phyloP scores from a whole-genome alignment of 2,113 vertebrate species.

The Halichoerus grypus region DNA sequence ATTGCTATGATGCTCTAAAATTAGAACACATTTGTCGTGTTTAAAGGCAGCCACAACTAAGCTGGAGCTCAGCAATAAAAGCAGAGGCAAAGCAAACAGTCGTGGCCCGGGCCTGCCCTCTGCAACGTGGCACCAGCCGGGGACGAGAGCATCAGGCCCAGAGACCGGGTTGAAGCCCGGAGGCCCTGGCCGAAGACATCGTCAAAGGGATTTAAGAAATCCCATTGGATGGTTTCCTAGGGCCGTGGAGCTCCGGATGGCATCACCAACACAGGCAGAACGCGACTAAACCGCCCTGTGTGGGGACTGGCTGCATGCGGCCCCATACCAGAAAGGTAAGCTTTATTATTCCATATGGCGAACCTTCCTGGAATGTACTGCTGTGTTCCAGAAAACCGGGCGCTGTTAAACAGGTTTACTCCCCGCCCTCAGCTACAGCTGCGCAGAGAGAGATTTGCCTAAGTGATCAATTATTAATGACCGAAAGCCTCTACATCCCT shows the following conservation, averaged over 20 bases:
- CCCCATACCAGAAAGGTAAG: background rate
- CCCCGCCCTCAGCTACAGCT: background rate
- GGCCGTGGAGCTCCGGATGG: accelerated
- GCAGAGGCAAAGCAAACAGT: constrained; percentile 78
- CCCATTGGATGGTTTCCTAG: constrained; percentile 49
- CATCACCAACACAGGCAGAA: background rate
- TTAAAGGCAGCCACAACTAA: constrained; percentile 81
- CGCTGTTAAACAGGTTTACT: background rate
- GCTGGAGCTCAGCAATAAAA: constrained; percentile 74
- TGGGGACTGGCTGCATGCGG: background rate
- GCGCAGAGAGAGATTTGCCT: accelerated
- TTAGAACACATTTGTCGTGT: constrained; percentile 86
- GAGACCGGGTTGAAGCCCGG: background rate
- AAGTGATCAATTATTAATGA: background rate
- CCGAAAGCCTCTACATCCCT: background rate
- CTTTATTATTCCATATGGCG: background rate
- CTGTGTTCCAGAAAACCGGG: background rate
- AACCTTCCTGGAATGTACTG: background rate
- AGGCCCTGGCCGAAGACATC: constrained; percentile 61
- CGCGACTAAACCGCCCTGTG: accelerated
- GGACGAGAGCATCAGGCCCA: constrained; percentile 11
- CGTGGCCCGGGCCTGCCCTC: constrained; percentile 79
- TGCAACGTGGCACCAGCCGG: constrained; percentile 74
- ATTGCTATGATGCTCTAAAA: constrained; percentile 85
- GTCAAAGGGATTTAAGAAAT: constrained; percentile 73